A percentile compares a stretch with the other conserved stretches of the same genome.
Evolutionary conservation across 2,113 vertebrate genomes (phyloP).

Genomic region (Microcebus murinus): DNA sequence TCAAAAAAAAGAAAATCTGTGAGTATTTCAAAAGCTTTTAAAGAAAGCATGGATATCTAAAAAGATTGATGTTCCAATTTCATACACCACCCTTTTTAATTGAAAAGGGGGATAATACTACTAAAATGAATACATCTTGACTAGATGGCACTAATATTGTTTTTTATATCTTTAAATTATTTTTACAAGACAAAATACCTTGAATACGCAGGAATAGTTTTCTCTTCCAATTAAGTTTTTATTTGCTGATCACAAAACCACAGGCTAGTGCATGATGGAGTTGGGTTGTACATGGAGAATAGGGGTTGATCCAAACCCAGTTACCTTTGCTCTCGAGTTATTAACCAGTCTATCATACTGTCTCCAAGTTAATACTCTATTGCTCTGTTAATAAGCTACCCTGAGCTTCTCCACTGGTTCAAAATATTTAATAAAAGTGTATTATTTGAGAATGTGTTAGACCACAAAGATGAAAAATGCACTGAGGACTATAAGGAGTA

Average conservation of each 20-base stretch:
- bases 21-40: background rate
- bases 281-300: background rate
- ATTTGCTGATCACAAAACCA: background rate
- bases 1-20: background rate
- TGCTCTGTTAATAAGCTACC: background rate
- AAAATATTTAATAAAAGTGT: background rate
- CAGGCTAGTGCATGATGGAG: background rate
- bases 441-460: background rate
- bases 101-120: background rate
- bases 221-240: background rate
- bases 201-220: background rate
- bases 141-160: background rate
- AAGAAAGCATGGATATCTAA: constrained; percentile 3
- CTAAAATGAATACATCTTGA: constrained; percentile 10
- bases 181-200: constrained; percentile 15
- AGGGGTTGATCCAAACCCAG: background rate
- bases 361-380: background rate
- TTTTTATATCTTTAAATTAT: background rate
- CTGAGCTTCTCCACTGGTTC: background rate
- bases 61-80: constrained; percentile 3
- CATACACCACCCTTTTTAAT: background rate
- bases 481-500: background rate
- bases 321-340: background rate
- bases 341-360: background rate
- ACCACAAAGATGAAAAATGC: background rate